A percentile compares a stretch with the other conserved stretches of the same genome.
Conservation (phyloP, 35 echinoderm and acorn worm genomes). For the Eucidaris tribuloides region DNA sequence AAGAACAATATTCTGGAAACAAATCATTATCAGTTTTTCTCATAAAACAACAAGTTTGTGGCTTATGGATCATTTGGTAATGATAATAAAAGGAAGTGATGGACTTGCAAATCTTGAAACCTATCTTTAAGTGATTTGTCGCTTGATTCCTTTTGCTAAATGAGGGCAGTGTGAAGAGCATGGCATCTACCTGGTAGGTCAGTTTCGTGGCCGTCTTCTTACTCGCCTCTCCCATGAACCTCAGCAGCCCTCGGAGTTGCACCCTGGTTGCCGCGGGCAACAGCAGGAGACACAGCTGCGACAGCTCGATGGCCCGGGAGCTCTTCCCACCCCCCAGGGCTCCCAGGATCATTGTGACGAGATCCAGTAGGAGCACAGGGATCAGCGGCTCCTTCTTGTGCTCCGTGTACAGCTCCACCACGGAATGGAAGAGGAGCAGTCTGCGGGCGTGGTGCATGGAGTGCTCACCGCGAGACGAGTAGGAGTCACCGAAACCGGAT, state of each 20-base stretch:
- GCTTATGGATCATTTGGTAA: too few species aligned
- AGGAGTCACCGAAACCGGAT: conserved; percentile 38
- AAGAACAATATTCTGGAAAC: too few species aligned
- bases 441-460: conserved; percentile 64
- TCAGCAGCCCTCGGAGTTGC: conserved; percentile 46
- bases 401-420: conserved; percentile 49
- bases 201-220: conserved; percentile 48
- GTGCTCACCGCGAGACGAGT: neutral
- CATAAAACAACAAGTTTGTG: too few species aligned
- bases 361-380: conserved; percentile 48
- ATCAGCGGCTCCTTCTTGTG: conserved; percentile 31
- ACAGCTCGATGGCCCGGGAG: conserved; percentile 60
- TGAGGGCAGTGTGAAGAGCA: too few species aligned
- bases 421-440: conserved; percentile 67
- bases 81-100: too few species aligned
- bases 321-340: conserved; percentile 72
- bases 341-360: conserved; percentile 49
- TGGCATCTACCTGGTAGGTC: conserved; percentile 85
- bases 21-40: too few species aligned
- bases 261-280: conserved; percentile 26
- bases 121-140: too few species aligned
- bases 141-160: too few species aligned
- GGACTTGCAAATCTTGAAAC: too few species aligned
- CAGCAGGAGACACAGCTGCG: conserved; percentile 66
- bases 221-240: conserved; percentile 78